phyloP scores from a whole-genome alignment of 2,113 vertebrate species.

The Rhinogobius similis region DNA sequence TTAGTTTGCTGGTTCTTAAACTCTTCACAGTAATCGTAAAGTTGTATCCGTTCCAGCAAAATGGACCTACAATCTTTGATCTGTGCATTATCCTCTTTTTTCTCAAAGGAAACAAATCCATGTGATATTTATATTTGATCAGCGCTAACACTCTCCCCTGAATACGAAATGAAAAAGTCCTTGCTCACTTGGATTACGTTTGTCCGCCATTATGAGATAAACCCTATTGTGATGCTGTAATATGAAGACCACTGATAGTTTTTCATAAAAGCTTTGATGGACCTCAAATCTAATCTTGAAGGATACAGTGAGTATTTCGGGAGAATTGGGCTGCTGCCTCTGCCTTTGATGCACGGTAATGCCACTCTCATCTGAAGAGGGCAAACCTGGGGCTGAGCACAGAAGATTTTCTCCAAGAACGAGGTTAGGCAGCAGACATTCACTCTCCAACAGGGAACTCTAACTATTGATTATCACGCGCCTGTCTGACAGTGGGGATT shows the following conservation, averaged over 20 bases:
- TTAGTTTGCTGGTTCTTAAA: neutral
- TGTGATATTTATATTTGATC: slow-evolving; percentile 41
- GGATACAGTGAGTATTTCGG: slow-evolving; percentile 57
- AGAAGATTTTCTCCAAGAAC: slow-evolving; percentile 47
- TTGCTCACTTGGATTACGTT: slow-evolving; percentile 55
- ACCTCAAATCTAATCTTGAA: slow-evolving; percentile 64
- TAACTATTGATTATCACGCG: slow-evolving; percentile 55
- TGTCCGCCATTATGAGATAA: slow-evolving; percentile 55
- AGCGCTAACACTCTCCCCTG: slow-evolving; percentile 46
- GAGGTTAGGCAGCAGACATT: slow-evolving; percentile 50
- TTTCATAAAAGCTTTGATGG: slow-evolving; percentile 68
- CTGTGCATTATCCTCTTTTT: slow-evolving; percentile 1
- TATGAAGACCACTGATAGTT: slow-evolving; percentile 54
- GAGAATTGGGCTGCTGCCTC: slow-evolving; percentile 53
- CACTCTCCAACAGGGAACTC: slow-evolving; percentile 38
- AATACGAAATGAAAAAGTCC: slow-evolving; percentile 58
- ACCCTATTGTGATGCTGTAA: slow-evolving; percentile 58
- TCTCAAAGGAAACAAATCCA: slow-evolving; percentile 39
- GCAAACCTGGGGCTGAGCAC: slow-evolving; percentile 59
- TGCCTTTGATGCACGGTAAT: slow-evolving; percentile 57
- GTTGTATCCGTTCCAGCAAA: neutral
- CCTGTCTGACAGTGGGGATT: slow-evolving; percentile 36
- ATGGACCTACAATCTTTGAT: neutral
- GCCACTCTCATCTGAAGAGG: slow-evolving; percentile 57
- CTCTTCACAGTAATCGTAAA: neutral